These are phyloP conservation scores for Sisyra nigra DNA, from an alignment of 2,888 invertebrate genomes.

Conservation along the genomic window DNA sequence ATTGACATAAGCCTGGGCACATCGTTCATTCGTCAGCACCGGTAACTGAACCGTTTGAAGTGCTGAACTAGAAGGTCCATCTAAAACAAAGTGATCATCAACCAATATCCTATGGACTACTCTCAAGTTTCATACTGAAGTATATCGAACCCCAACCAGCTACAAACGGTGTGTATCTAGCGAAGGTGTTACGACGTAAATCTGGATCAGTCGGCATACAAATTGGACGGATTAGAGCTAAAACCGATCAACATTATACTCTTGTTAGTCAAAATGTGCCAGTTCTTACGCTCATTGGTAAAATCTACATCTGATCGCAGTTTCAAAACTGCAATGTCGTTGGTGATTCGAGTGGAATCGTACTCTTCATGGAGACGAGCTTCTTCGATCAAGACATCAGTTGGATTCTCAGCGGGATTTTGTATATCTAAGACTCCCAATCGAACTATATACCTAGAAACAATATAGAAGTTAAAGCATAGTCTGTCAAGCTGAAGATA, in stretches of 20 bases:
- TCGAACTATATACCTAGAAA: conserved; percentile 44
- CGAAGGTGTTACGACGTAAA: conserved; percentile 35
- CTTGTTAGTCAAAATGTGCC: not conserved
- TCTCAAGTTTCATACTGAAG: conserved; percentile 39
- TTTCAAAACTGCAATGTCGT: conserved; percentile 65
- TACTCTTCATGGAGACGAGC: conserved; percentile 52
- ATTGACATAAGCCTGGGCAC: conserved; percentile 36
- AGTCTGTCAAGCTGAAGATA: too few relatives aligned
- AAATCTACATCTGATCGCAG: conserved; percentile 34
- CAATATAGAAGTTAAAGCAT: conserved; percentile 3
- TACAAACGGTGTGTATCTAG: conserved; percentile 45
- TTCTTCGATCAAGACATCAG: conserved; percentile 43
- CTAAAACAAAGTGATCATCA: conserved; percentile 25
- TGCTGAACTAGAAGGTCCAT: conserved; percentile 45
- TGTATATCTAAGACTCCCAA: conserved; percentile 64
- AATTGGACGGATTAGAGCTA: conserved; percentile 53
- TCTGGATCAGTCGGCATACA: conserved; percentile 49
- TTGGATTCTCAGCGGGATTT: conserved; percentile 40
- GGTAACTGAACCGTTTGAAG: conserved; percentile 58
- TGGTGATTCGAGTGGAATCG: conserved; percentile 39
- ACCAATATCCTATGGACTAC: not conserved
- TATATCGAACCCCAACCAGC: conserved; percentile 70
- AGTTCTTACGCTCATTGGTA: conserved; percentile 34
- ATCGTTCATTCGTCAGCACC: conserved; percentile 42
- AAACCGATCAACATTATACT: conserved; percentile 16